These are phyloP conservation scores for Quiscalus mexicanus DNA, from an alignment of 2,113 vertebrate species.

Conservation along the genomic window DNA sequence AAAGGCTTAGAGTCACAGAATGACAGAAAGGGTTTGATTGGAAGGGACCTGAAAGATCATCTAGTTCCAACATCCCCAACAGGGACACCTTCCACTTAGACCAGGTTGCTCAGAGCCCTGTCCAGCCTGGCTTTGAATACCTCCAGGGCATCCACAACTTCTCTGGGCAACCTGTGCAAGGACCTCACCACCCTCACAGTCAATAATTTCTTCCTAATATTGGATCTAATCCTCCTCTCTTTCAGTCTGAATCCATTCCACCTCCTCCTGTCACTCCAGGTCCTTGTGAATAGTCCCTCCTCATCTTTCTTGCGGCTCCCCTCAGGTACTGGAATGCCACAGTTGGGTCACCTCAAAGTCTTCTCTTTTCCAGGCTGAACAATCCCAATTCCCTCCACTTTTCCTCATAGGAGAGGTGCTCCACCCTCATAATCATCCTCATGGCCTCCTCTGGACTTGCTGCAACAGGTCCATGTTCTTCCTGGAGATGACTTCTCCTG, in stretches of 20 bases:
- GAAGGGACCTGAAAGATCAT: neutral
- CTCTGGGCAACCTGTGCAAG: neutral
- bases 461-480: neutral
- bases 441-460: neutral
- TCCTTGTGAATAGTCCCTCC: neutral
- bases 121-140: neutral
- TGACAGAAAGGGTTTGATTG: neutral
- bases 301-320: neutral
- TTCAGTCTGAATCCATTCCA: neutral
- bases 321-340: neutral
- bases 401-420: neutral
- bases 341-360: neutral
- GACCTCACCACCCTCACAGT: neutral
- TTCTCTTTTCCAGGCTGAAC: neutral
- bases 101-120: neutral
- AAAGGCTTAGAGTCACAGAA: neutral
- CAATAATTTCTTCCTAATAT: neutral
- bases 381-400: neutral
- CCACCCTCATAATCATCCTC: neutral
- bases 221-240: rapidly evolving
- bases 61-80: neutral
- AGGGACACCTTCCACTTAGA: neutral
- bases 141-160: neutral
- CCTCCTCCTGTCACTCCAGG: neutral
- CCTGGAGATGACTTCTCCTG: neutral